Evolutionary conservation across 2,888 invertebrate genomes (phyloP).

Genomic region (Automeris io): DNA sequence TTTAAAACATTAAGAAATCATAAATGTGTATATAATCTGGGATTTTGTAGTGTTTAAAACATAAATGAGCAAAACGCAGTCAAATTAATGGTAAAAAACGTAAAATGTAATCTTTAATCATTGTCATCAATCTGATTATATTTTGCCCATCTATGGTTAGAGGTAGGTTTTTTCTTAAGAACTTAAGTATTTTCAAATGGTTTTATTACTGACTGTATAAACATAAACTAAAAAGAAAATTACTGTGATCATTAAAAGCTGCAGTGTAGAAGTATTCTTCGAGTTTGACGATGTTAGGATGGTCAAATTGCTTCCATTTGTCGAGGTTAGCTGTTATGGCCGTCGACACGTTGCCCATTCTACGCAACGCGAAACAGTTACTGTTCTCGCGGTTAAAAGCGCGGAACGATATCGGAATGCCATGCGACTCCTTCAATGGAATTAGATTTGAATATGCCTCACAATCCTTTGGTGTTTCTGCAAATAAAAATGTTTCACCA

Average conservation of each 20-base stretch:
- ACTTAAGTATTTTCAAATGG: too few species aligned
- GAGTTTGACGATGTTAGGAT: slow-evolving; percentile 95
- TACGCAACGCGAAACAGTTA: slow-evolving; percentile 88
- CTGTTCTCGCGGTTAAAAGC: slow-evolving; percentile 93
- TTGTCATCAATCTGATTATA: too few species aligned
- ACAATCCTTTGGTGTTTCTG: slow-evolving; percentile 90
- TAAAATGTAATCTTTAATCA: too few species aligned
- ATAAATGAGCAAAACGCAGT: too few species aligned
- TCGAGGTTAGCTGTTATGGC: slow-evolving; percentile 93
- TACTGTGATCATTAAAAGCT: slow-evolving; percentile 97
- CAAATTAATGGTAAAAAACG: too few species aligned
- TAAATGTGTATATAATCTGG: too few species aligned
- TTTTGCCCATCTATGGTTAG: too few species aligned
- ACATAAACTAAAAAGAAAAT: slow-evolving; percentile 43
- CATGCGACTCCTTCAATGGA: slow-evolving; percentile 86
- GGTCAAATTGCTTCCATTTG: slow-evolving; percentile 95
- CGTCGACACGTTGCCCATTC: slow-evolving; percentile 90
- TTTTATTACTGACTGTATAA: too few species aligned
- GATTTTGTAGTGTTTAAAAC: too few species aligned
- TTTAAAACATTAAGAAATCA: too few species aligned
- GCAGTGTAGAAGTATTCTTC: slow-evolving; percentile 96
- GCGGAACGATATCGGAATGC: slow-evolving; percentile 92
- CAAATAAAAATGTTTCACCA: neutral
- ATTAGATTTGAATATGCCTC: slow-evolving; percentile 93
- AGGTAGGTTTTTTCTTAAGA: too few species aligned